A percentile compares a stretch with the other conserved stretches of the same genome.
phyloP scores from a whole-genome alignment of 2,113 vertebrate genomes.

The Myiopsitta monachus region DNA sequence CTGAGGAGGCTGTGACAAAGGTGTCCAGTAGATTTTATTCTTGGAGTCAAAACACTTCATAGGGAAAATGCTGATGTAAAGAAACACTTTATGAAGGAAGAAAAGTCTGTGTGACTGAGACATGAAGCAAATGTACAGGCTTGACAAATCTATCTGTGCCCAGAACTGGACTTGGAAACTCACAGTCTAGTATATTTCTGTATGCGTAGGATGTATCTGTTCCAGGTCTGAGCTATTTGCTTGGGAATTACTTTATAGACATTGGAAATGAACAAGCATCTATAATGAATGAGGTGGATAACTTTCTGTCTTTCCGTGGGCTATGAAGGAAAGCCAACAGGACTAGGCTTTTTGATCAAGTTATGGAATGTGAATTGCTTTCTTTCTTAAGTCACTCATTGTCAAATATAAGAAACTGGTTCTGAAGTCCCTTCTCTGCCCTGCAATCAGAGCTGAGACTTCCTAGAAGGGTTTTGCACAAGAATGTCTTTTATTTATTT shows the following conservation, averaged over 20 bases:
- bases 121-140: background rate
- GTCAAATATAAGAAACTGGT: background rate
- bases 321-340: background rate
- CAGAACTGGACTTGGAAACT: background rate
- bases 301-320: background rate
- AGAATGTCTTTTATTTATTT: background rate
- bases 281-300: background rate
- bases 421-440: background rate
- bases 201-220: background rate
- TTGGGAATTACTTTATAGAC: background rate
- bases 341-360: background rate
- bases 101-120: background rate
- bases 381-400: background rate
- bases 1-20: background rate
- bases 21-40: background rate
- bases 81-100: background rate
- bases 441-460: background rate
- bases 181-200: background rate
- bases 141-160: background rate
- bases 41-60: background rate
- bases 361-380: background rate
- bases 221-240: background rate
- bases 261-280: background rate
- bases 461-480: background rate
- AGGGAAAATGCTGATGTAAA: background rate